These are phyloP conservation scores for Pomacea maculata DNA, from an alignment of 1,140 invertebrate species.

Conservation along the genomic window DNA sequence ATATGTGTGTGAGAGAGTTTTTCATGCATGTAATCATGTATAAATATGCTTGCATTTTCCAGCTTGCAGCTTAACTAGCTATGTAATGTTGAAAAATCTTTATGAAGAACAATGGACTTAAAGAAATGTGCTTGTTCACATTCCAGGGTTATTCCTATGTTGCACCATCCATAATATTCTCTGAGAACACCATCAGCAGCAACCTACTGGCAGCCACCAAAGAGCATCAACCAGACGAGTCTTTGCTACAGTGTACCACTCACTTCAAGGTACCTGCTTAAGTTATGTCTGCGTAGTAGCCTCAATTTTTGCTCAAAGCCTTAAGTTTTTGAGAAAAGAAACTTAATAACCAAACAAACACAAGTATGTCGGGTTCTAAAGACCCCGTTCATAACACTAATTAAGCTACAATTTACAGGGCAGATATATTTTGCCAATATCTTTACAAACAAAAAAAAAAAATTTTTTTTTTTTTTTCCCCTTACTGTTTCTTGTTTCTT, in stretches of 20 bases:
- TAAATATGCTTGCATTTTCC: too few relatives aligned
- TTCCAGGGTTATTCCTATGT: conserved; percentile 92
- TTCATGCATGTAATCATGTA: too few relatives aligned
- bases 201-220: conserved; percentile 71
- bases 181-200: conserved; percentile 83
- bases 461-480: background rate
- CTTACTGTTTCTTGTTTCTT: background rate
- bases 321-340: too few relatives aligned
- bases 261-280: conserved; percentile 25
- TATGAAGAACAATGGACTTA: background rate
- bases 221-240: conserved; percentile 67
- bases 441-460: background rate
- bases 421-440: background rate
- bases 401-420: background rate
- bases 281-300: too few relatives aligned
- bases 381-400: too few relatives aligned
- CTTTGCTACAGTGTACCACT: conserved; percentile 32
- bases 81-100: too few relatives aligned
- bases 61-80: too few relatives aligned
- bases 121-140: conserved; percentile 38
- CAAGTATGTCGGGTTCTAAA: too few relatives aligned
- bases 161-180: conserved; percentile 89
- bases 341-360: too few relatives aligned
- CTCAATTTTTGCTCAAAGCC: too few relatives aligned
- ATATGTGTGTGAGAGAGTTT: too few relatives aligned